Evolutionary conservation across 1,140 invertebrate species (phyloP).

Genomic region (Wiebesia pumilae): DNA sequence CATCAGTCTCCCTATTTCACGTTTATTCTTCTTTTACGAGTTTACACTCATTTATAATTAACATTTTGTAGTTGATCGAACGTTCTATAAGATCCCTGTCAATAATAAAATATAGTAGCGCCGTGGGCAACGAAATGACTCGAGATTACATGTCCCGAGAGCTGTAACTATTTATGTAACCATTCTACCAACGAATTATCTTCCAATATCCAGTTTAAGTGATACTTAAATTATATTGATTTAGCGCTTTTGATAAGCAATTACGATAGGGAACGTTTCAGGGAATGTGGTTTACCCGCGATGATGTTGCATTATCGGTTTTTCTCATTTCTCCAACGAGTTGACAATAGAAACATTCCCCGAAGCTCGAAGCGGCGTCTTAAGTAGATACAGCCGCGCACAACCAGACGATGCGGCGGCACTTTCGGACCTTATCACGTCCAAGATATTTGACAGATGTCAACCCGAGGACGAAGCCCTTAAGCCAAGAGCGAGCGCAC

Average conservation of each 20-base stretch:
- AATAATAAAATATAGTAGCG: neutral
- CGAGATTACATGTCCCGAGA: neutral
- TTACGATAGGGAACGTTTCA: neutral
- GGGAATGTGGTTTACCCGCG: too few relatives aligned
- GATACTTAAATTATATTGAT: neutral
- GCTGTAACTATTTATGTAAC: neutral
- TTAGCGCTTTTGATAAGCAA: neutral
- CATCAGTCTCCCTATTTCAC: too few relatives aligned
- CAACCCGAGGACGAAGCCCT: neutral
- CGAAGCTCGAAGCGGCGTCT: neutral
- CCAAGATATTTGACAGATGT: slow-evolving; percentile 29
- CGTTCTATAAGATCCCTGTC: neutral
- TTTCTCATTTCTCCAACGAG: too few relatives aligned
- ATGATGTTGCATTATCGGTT: too few relatives aligned
- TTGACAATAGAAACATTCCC: too few relatives aligned
- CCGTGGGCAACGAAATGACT: neutral
- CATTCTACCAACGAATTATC: neutral
- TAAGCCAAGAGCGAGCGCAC: neutral
- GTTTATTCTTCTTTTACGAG: neutral
- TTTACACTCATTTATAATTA: neutral
- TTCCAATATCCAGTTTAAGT: too few relatives aligned
- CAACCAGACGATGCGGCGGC: neutral
- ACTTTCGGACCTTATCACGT: neutral
- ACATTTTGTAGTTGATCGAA: neutral
- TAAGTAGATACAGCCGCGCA: neutral